phyloP scores from a whole-genome alignment of 1,140 invertebrate genomes.

The Formica selysi region DNA sequence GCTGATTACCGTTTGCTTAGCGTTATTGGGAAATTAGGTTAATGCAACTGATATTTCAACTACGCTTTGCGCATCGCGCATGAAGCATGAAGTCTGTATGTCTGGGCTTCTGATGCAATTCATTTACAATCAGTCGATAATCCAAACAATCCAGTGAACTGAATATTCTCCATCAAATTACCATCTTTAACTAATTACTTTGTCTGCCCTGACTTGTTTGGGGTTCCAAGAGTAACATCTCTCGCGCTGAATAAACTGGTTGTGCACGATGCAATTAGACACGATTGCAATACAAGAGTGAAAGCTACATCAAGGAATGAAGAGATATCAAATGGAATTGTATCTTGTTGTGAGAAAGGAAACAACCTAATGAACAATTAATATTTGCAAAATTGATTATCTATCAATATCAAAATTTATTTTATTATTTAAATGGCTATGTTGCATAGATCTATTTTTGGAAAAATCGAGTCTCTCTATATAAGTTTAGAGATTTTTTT shows the following conservation, averaged over 20 bases:
- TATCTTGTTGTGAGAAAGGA: slow-evolving; percentile 9
- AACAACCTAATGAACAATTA: background rate
- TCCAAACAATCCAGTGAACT: slow-evolving; percentile 53
- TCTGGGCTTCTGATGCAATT: slow-evolving; percentile 35
- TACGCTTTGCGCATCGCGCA: slow-evolving; percentile 23
- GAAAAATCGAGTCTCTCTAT: background rate
- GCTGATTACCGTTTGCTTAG: slow-evolving; percentile 49
- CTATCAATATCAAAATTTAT: background rate
- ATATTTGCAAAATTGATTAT: slow-evolving; percentile 4
- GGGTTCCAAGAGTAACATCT: slow-evolving; percentile 43
- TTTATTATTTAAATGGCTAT: background rate
- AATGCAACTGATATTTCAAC: slow-evolving; percentile 62
- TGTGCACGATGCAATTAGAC: slow-evolving; percentile 50
- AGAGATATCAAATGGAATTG: background rate
- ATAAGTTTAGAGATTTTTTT: background rate
- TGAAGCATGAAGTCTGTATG: background rate
- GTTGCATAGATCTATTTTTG: background rate
- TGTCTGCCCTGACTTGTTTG: slow-evolving; percentile 37
- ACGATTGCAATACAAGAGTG: slow-evolving; percentile 33
- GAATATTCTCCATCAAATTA: slow-evolving; percentile 59
- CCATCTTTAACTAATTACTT: slow-evolving; percentile 60
- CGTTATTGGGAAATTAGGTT: slow-evolving; percentile 54
- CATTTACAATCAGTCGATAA: slow-evolving; percentile 60
- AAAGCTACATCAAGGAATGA: slow-evolving; percentile 6
- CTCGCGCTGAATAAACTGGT: slow-evolving; percentile 38